These are phyloP conservation scores for Lophura nycthemera DNA, from an alignment of 2,113 vertebrate genomes.

Conservation along the genomic window DNA sequence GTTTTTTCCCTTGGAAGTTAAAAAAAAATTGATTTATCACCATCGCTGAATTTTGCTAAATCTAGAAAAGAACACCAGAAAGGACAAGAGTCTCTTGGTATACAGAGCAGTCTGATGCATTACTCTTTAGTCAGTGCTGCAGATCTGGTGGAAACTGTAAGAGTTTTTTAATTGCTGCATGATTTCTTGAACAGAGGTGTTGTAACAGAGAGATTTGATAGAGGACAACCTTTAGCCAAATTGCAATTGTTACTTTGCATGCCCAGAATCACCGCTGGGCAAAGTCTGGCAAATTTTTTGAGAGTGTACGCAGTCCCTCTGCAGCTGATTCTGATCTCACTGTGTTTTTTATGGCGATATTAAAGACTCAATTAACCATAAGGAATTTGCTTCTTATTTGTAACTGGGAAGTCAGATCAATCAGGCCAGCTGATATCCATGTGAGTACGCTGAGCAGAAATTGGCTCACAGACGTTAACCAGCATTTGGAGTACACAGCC, in stretches of 20 bases:
- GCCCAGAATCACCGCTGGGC: conserved; percentile 26
- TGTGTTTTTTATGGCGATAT: conserved; percentile 42
- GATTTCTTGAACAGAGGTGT: conserved; percentile 15
- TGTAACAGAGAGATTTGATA: conserved; percentile 12
- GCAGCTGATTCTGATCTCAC: conserved; percentile 34
- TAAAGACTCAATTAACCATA: conserved; percentile 66
- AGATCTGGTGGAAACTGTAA: conserved; percentile 31
- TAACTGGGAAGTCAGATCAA: conserved; percentile 44
- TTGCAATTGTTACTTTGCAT: neutral
- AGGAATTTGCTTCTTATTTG: conserved; percentile 60
- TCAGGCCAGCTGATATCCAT: conserved; percentile 19
- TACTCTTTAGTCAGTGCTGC: conserved; percentile 53
- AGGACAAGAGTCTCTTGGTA: conserved; percentile 55
- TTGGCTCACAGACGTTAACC: neutral
- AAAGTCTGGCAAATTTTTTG: conserved; percentile 11
- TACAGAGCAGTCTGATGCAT: conserved; percentile 14
- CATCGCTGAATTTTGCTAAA: conserved; percentile 88
- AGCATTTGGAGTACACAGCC: neutral
- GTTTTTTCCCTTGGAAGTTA: conserved; percentile 88
- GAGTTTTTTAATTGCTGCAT: conserved; percentile 28
- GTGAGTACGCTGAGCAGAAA: conserved; percentile 10
- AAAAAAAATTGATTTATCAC: conserved; percentile 83
- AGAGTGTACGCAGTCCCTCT: neutral
- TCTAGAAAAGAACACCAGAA: conserved; percentile 77
- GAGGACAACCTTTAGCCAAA: conserved; percentile 31